phyloP scores from a whole-genome alignment of 1,140 invertebrate species.

The Magallana angulata region DNA sequence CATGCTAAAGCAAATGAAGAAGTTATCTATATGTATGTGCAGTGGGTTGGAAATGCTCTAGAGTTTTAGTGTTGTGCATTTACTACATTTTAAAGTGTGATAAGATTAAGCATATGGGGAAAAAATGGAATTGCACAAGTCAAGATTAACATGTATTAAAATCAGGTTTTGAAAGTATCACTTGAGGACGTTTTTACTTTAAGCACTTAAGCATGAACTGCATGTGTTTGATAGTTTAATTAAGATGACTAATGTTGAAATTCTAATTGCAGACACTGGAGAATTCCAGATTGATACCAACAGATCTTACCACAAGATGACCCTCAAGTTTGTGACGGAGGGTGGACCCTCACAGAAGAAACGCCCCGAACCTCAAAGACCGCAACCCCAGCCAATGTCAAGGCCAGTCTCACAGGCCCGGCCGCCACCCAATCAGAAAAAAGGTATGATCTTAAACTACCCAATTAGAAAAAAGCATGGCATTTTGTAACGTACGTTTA shows the following conservation, averaged over 20 bases:
- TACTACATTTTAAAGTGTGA: too few relatives aligned
- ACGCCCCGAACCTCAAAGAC: constrained; percentile 57
- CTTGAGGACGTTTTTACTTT: too few relatives aligned
- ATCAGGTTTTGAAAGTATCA: too few relatives aligned
- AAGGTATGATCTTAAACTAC: constrained; percentile 66
- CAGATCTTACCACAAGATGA: constrained; percentile 98
- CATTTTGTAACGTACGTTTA: too few relatives aligned
- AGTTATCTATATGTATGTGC: background rate
- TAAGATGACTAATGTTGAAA: too few relatives aligned
- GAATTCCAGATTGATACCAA: constrained; percentile 99
- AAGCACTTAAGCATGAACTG: too few relatives aligned
- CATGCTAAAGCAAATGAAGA: background rate
- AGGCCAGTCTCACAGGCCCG: constrained; percentile 76
- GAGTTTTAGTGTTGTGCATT: too few relatives aligned
- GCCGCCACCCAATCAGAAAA: constrained; percentile 78
- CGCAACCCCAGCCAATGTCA: constrained; percentile 56
- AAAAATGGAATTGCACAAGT: too few relatives aligned
- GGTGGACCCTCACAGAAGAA: constrained; percentile 85
- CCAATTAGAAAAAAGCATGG: too few relatives aligned
- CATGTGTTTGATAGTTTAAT: too few relatives aligned
- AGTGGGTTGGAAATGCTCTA: background rate
- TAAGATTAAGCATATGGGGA: too few relatives aligned
- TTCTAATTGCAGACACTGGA: constrained; percentile 87
- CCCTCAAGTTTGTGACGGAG: constrained; percentile 97
- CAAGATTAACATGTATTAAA: too few relatives aligned